These are phyloP conservation scores for Gymnocheta viridis DNA, from an alignment of 2,888 invertebrate genomes.

Conservation along the genomic window DNA sequence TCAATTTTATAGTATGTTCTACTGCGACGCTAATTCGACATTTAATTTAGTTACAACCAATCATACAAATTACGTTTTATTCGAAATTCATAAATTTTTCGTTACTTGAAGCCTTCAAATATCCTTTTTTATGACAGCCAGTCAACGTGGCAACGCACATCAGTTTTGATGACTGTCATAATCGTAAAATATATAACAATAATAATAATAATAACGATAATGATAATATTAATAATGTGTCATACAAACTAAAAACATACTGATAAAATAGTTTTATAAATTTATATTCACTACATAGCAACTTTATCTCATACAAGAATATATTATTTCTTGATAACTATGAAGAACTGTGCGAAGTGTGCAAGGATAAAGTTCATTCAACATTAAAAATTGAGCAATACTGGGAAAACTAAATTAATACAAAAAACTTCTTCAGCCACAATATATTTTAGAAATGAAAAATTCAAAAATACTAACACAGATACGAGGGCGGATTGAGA, in stretches of 20 bases:
- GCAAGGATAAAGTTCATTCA: constrained; percentile 24
- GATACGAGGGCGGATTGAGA: too few relatives aligned
- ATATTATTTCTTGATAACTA: background rate
- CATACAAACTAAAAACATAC: constrained; percentile 1
- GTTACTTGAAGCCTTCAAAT: background rate
- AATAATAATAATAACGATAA: constrained; percentile 26
- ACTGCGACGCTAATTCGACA: background rate
- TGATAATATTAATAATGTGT: constrained; percentile 39
- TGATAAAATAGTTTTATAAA: background rate
- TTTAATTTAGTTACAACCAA: background rate
- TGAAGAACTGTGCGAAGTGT: too few relatives aligned
- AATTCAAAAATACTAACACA: too few relatives aligned
- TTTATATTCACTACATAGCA: constrained; percentile 5
- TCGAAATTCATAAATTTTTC: background rate
- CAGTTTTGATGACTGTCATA: constrained; percentile 63
- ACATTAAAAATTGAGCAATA: background rate
- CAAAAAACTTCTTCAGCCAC: too few relatives aligned
- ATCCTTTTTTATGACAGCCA: background rate
- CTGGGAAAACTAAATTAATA: background rate
- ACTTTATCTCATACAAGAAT: constrained; percentile 46
- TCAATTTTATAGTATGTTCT: too few relatives aligned
- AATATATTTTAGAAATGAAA: too few relatives aligned
- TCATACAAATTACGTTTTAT: background rate
- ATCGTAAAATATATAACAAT: constrained; percentile 55
- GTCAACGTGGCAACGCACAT: constrained; percentile 52